Evolutionary conservation across 2,888 invertebrate species (phyloP).

Genomic region (Priocnemis perturbator): DNA sequence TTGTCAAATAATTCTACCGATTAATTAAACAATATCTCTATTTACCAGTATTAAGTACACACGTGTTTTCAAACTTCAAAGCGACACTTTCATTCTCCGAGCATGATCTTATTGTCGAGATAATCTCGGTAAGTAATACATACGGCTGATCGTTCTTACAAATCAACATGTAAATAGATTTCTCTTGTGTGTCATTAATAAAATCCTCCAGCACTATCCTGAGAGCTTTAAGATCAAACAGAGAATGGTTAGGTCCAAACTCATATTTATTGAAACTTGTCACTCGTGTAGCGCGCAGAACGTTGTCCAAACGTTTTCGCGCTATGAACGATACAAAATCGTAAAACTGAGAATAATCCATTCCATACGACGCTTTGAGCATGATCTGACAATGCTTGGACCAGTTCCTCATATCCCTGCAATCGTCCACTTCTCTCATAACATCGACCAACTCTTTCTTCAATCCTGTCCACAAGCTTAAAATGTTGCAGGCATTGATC

Average conservation of each 20-base stretch:
- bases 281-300: constrained; percentile 68
- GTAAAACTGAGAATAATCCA: constrained; percentile 84
- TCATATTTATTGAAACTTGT: constrained; percentile 72
- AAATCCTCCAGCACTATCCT: constrained; percentile 73
- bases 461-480: constrained; percentile 84
- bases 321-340: constrained; percentile 82
- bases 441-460: constrained; percentile 81
- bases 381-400: constrained; percentile 87
- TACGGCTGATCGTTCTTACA: constrained; percentile 51
- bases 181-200: constrained; percentile 69
- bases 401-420: constrained; percentile 85
- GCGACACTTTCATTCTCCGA: too few relatives aligned
- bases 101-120: not conserved
- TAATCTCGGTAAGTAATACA: constrained; percentile 38
- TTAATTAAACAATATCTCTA: too few relatives aligned
- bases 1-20: too few relatives aligned
- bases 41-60: too few relatives aligned
- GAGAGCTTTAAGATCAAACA: constrained; percentile 76
- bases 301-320: constrained; percentile 77
- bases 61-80: too few relatives aligned
- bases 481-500: constrained; percentile 93
- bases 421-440: constrained; percentile 87
- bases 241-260: constrained; percentile 75
- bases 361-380: constrained; percentile 86
- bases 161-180: constrained; percentile 55